A percentile compares a stretch with the other conserved stretches of the same genome.
Evolutionary conservation across 1,140 invertebrate genomes (phyloP).

Genomic region (Drosophila pruinosa): DNA sequence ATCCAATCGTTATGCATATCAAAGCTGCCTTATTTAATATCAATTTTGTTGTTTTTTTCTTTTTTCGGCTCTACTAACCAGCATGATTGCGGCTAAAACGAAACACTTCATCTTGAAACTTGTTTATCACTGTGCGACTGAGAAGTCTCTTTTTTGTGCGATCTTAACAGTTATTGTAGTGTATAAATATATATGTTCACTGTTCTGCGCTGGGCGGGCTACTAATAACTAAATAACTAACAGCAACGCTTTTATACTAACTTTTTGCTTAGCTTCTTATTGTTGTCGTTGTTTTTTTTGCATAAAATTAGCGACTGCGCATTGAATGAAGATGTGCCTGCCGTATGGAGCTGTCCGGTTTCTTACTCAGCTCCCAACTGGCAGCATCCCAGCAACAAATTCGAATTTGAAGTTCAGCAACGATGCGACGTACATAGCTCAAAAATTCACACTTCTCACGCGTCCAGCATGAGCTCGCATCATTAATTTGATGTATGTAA

Average conservation of each 20-base stretch:
- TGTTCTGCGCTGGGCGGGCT: conserved; percentile 41
- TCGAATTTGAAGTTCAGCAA: conserved; percentile 64
- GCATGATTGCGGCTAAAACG: conserved; percentile 70
- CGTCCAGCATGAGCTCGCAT: conserved; percentile 40
- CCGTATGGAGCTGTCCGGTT: conserved; percentile 61
- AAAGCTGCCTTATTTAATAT: conserved; percentile 18
- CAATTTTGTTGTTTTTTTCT: conserved; percentile 43
- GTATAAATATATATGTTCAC: conserved; percentile 8
- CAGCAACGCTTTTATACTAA: conserved; percentile 69
- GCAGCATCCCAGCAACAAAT: conserved; percentile 27
- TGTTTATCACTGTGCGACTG: conserved; percentile 41
- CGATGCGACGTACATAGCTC: conserved; percentile 46
- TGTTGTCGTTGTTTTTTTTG: conserved; percentile 46
- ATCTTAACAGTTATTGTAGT: conserved; percentile 30
- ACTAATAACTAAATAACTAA: conserved; percentile 66
- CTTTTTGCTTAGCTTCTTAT: conserved; percentile 34
- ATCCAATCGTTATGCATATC: conserved; percentile 17
- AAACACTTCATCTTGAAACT: conserved; percentile 71
- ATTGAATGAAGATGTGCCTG: conserved; percentile 75
- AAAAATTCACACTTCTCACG: conserved; percentile 74
- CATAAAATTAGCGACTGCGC: conserved; percentile 60
- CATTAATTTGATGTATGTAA: conserved; percentile 67
- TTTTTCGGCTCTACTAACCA: conserved; percentile 62
- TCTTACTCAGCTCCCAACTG: conserved; percentile 69
- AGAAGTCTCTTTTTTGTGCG: background rate